Conservation (phyloP, 2,113 vertebrate genomes). For the Gobius niger region DNA sequence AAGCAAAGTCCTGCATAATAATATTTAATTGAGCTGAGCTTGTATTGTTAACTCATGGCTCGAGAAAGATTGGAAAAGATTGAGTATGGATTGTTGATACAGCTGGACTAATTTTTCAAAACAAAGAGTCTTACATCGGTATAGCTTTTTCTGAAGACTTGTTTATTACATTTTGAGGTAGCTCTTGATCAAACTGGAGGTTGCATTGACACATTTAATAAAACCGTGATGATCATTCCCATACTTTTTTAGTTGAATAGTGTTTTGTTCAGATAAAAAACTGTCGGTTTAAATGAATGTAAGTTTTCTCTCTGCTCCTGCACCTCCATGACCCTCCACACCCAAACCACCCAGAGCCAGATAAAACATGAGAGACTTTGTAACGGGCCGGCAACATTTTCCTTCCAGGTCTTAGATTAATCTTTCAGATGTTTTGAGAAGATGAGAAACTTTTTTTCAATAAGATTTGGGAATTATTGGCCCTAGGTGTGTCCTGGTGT, state of each 20-base stretch:
- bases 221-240: not conserved
- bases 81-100: not conserved
- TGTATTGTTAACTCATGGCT: not conserved
- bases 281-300: constrained; percentile 1
- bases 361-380: constrained; percentile 24
- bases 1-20: too few relatives aligned
- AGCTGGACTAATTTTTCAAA: not conserved
- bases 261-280: not conserved
- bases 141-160: not conserved
- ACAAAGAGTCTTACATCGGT: too few relatives aligned
- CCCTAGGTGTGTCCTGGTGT: constrained; percentile 6
- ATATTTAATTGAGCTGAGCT: not conserved
- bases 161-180: not conserved
- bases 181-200: not conserved
- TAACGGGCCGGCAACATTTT: constrained; percentile 15
- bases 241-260: not conserved
- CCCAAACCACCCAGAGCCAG: constrained; percentile 42
- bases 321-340: constrained; percentile 13
- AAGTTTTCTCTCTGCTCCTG: constrained; percentile 3
- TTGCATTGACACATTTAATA: not conserved
- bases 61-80: not conserved
- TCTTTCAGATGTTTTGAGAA: constrained; percentile 32
- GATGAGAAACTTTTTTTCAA: not conserved
- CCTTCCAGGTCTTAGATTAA: not conserved
- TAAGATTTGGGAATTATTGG: not conserved